Conservation (phyloP, 2,888 invertebrate genomes). For the Drosophila putrida region DNA sequence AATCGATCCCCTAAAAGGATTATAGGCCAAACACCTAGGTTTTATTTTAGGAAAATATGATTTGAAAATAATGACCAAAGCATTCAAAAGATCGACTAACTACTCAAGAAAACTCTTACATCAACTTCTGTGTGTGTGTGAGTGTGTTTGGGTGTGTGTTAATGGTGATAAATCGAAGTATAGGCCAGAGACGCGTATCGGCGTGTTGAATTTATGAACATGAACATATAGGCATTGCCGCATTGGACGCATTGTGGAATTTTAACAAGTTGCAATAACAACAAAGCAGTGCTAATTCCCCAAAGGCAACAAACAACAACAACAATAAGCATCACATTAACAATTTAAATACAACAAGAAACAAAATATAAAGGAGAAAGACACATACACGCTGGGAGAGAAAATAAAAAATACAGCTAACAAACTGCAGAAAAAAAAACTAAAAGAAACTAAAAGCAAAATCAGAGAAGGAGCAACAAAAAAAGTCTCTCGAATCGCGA, state of each 20-base stretch:
- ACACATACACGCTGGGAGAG: conserved; percentile 27
- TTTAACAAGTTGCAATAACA: conserved; percentile 78
- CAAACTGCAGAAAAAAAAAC: conserved; percentile 35
- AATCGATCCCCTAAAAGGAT: no score
- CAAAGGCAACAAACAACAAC: conserved; percentile 58
- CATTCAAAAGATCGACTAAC: background rate
- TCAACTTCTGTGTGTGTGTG: background rate
- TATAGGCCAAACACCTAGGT: no score
- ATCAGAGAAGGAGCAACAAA: conserved; percentile 14
- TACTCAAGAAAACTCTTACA: background rate
- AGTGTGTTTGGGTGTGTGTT: conserved; percentile 11
- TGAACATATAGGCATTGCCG: conserved; percentile 53
- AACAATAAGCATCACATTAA: conserved; percentile 65
- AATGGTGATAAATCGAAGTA: conserved; percentile 18
- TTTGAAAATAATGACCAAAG: background rate
- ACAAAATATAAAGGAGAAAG: conserved; percentile 68
- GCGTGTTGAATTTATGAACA: conserved; percentile 73
- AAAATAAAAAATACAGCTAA: conserved; percentile 43
- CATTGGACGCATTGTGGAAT: conserved; percentile 64
- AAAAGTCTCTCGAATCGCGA: conserved; percentile 32
- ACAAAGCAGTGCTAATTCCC: conserved; percentile 77
- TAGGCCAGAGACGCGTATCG: conserved; percentile 19
- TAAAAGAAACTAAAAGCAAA: conserved; percentile 33
- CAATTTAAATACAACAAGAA: conserved; percentile 78
- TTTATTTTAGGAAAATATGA: background rate